Conservation (phyloP, 2,113 vertebrate species). For the Dicerorhinus sumatrensis region DNA sequence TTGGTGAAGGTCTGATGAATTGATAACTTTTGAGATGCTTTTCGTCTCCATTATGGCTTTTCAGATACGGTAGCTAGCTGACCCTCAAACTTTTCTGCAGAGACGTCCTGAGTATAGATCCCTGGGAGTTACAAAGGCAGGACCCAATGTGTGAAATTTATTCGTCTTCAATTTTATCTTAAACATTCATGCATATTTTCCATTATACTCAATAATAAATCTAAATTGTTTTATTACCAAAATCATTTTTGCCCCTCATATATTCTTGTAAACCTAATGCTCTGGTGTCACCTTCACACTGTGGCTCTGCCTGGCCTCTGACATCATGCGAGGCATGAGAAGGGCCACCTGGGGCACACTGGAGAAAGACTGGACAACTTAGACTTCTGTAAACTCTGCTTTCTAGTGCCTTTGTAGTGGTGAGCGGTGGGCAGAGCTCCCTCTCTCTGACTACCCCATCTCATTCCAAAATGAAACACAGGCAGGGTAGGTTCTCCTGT, state of each 20-base stretch:
- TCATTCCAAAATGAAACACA: neutral
- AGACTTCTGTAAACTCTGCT: neutral
- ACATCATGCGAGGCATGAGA: fast-evolving
- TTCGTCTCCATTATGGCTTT: neutral
- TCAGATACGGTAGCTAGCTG: neutral
- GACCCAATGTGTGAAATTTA: neutral
- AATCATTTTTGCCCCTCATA: neutral
- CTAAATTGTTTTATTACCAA: neutral
- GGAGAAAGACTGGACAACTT: neutral
- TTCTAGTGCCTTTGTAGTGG: too few species aligned
- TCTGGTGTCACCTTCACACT: neutral
- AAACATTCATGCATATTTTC: neutral
- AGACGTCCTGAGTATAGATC: neutral
- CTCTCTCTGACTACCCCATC: neutral
- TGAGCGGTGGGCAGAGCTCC: too few species aligned
- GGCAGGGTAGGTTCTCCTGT: neutral
- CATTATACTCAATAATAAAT: neutral
- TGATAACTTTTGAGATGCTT: conserved; percentile 30
- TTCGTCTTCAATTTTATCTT: neutral
- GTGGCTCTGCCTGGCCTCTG: neutral
- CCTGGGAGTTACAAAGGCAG: neutral
- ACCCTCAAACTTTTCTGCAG: neutral
- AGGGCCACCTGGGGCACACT: fast-evolving
- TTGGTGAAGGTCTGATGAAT: neutral
- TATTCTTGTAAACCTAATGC: neutral